Evolutionary conservation across 2,888 invertebrate genomes (phyloP).

Genomic region (Sinopyrophorus schimmeli): DNA sequence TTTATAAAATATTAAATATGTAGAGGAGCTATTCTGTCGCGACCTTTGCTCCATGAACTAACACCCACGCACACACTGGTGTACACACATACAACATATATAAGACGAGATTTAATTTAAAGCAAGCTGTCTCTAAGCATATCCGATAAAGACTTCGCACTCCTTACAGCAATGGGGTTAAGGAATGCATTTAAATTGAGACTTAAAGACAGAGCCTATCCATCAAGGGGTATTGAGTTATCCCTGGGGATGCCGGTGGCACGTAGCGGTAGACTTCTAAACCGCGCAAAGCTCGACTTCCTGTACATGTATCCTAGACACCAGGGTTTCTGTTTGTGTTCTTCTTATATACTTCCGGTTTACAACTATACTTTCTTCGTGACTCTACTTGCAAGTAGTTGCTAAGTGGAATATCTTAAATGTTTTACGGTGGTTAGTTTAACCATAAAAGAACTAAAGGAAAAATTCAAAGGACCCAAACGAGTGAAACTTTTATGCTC

Average conservation of each 20-base stretch:
- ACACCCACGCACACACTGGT: no score
- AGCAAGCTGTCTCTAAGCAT: constrained; percentile 31
- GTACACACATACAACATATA: no score
- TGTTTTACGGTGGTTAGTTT: constrained; percentile 9
- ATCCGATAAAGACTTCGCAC: constrained; percentile 31
- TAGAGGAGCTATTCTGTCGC: no score
- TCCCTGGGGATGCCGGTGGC: constrained; percentile 41
- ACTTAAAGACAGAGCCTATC: constrained; percentile 50
- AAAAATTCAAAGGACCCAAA: no score
- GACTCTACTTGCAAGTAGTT: constrained; percentile 18
- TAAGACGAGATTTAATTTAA: constrained; percentile 14
- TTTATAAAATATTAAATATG: no score
- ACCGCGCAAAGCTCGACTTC: constrained; percentile 19
- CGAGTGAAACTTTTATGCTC: no score
- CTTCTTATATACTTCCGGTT: constrained; percentile 30
- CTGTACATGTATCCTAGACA: constrained; percentile 25
- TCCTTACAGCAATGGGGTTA: constrained; percentile 43
- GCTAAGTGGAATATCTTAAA: constrained; percentile 13
- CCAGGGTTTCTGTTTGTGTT: constrained; percentile 27
- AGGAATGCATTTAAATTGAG: constrained; percentile 53
- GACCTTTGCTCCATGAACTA: no score
- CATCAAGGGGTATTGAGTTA: constrained; percentile 47
- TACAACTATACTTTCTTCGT: constrained; percentile 24
- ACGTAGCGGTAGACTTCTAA: constrained; percentile 38
- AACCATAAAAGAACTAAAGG: constrained; percentile 6